Evolutionary conservation across 2,113 vertebrate species (phyloP).

Genomic region (Rhadina sibilatrix): DNA sequence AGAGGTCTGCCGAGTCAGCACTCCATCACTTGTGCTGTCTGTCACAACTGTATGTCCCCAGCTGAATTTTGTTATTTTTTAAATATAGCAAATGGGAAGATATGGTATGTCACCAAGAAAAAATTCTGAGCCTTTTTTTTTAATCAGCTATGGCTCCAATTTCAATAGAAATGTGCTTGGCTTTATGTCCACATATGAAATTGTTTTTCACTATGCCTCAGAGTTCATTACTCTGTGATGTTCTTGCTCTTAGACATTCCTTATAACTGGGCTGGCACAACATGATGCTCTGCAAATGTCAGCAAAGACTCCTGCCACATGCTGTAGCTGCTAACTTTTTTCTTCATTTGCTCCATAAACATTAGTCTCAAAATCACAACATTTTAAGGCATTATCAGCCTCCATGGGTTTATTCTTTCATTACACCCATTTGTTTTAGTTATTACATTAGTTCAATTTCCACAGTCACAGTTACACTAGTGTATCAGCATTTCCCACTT

Average conservation of each 20-base stretch:
- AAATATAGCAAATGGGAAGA: background rate
- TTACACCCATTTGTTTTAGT: slow-evolving; percentile 45
- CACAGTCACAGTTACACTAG: background rate
- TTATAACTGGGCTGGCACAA: background rate
- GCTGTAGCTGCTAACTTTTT: background rate
- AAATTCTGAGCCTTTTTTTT: background rate
- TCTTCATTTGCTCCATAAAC: background rate
- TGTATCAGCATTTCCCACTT: slow-evolving; percentile 63
- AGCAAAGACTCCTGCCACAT: background rate
- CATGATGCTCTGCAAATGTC: slow-evolving; percentile 15
- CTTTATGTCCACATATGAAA: background rate
- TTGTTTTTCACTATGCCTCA: background rate
- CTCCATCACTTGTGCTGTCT: background rate
- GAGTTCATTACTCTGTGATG: background rate
- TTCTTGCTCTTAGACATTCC: background rate
- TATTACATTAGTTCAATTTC: slow-evolving; percentile 64
- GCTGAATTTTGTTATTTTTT: background rate
- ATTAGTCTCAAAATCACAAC: background rate
- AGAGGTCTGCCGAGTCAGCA: background rate
- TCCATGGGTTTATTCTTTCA: slow-evolving; percentile 31
- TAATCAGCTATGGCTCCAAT: background rate
- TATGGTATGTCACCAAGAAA: background rate
- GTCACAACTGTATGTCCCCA: background rate
- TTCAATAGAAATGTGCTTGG: background rate
- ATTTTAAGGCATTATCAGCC: slow-evolving; percentile 43